Conservation (phyloP, 2,113 vertebrate genomes). For the Manacus vitellinus region DNA sequence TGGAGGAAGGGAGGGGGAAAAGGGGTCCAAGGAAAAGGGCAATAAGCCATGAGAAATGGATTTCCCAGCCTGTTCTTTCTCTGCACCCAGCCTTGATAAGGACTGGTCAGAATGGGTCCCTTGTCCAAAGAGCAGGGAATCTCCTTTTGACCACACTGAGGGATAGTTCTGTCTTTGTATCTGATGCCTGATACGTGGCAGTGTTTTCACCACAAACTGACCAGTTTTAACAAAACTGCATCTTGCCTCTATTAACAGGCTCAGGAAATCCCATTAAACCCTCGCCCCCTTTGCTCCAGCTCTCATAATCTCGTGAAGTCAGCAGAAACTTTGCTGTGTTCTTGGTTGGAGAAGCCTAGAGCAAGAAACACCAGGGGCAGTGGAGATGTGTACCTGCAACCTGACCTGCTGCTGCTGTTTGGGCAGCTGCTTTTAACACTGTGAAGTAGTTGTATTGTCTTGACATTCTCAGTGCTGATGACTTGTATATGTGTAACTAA, state of each 20-base stretch:
- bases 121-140: not conserved
- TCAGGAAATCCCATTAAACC: not conserved
- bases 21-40: not conserved
- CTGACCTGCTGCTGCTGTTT: not conserved
- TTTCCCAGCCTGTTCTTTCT: not conserved
- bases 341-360: not conserved
- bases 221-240: not conserved
- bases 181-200: rapidly evolving
- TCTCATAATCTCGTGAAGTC: not conserved
- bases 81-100: not conserved
- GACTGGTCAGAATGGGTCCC: not conserved
- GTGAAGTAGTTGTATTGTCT: not conserved
- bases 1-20: not conserved
- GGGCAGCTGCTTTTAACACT: not conserved
- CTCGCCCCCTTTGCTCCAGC: not conserved
- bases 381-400: not conserved
- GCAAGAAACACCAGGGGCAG: not conserved
- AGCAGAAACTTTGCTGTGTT: not conserved
- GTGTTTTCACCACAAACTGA: not conserved
- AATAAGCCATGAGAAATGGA: not conserved
- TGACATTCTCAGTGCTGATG: not conserved
- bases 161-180: not conserved
- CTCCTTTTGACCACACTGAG: not conserved
- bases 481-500: rapidly evolving
- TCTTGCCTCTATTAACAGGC: not conserved